Conservation (phyloP, 2,113 vertebrate species). For the Gracilinanus agilis region DNA sequence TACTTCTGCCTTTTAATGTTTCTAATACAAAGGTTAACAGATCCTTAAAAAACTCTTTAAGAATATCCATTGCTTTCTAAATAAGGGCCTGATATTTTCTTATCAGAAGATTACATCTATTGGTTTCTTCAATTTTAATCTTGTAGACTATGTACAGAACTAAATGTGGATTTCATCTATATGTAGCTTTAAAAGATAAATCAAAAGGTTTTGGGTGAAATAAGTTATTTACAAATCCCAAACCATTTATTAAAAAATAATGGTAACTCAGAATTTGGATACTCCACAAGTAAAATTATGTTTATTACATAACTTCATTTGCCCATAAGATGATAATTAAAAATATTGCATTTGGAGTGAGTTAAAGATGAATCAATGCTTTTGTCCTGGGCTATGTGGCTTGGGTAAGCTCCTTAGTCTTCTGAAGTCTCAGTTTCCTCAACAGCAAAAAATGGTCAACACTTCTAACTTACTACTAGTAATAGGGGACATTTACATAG, state of each 20-base stretch:
- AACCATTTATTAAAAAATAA: constrained; percentile 42
- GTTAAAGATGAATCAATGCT: background rate
- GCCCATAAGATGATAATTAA: constrained; percentile 10
- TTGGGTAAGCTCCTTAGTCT: background rate
- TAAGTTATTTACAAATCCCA: constrained; percentile 39
- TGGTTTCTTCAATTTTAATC: constrained; percentile 23
- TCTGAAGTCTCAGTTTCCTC: background rate
- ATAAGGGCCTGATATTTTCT: constrained; percentile 12
- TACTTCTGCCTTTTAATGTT: constrained; percentile 71
- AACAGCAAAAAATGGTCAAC: background rate
- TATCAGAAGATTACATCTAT: constrained; percentile 27
- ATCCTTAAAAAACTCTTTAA: constrained; percentile 65
- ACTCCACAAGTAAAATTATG: constrained; percentile 31
- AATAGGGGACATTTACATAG: background rate
- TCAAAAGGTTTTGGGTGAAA: constrained; percentile 41
- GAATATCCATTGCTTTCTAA: constrained; percentile 57
- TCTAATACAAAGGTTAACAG: constrained; percentile 75
- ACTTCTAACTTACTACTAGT: background rate
- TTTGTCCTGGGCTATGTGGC: background rate
- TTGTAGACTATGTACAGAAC: constrained; percentile 46
- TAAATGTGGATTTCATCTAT: constrained; percentile 22
- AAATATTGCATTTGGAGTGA: background rate
- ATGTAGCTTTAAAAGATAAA: constrained; percentile 36
- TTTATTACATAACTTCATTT: constrained; percentile 38
- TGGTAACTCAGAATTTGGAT: constrained; percentile 30